Conservation (phyloP, 2,888 invertebrate species). For the Lochmaea capreae region DNA sequence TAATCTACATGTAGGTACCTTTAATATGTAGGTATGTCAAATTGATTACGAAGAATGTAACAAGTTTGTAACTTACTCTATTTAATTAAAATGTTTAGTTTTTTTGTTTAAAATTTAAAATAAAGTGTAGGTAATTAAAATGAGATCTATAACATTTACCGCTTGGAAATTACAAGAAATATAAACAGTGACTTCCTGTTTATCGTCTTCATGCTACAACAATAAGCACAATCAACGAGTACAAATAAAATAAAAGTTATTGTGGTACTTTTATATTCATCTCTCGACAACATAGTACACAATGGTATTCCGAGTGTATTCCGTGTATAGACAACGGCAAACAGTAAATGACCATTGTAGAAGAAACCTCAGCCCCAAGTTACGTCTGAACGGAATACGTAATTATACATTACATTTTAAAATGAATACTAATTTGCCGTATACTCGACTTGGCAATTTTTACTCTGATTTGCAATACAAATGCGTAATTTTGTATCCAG, state of each 20-base stretch:
- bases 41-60: too few relatives aligned
- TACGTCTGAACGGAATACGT: slow-evolving; percentile 49
- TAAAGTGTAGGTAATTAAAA: neutral
- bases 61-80: too few relatives aligned
- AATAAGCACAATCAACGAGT: neutral
- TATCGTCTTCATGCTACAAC: neutral
- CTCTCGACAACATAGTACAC: slow-evolving; percentile 22
- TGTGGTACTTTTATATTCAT: slow-evolving; percentile 28
- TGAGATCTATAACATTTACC: neutral
- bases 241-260: slow-evolving; percentile 19
- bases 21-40: too few relatives aligned
- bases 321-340: slow-evolving; percentile 35
- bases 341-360: slow-evolving; percentile 44
- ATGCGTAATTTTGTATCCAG: slow-evolving; percentile 37
- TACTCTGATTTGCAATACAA: slow-evolving; percentile 43
- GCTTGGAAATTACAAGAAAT: neutral
- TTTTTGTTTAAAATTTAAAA: too few relatives aligned
- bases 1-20: too few relatives aligned
- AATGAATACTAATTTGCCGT: slow-evolving; percentile 49
- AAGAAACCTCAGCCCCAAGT: slow-evolving; percentile 41
- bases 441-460: slow-evolving; percentile 39
- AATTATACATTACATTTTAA: slow-evolving; percentile 50
- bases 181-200: neutral
- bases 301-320: slow-evolving; percentile 29
- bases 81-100: too few relatives aligned